Percentiles rank a stretch among this genome's conserved stretches.
Conservation (phyloP, 2,113 vertebrate species). For the Salvelinus sp. region DNA sequence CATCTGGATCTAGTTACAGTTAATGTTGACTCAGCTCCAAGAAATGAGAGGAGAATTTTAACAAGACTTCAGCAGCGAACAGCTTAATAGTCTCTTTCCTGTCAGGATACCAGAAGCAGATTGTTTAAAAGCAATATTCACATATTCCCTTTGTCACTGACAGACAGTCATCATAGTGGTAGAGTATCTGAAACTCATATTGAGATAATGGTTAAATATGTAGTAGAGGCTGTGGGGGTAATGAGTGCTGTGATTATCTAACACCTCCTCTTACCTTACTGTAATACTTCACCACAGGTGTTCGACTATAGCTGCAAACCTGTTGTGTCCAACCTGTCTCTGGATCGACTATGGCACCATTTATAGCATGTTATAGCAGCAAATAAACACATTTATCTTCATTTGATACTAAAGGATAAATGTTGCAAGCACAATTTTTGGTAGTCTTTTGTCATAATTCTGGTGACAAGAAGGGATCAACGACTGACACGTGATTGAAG, state of each 20-base stretch:
- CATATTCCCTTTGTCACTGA: not conserved
- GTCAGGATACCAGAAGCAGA: constrained; percentile 2
- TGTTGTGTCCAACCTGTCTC: too few relatives aligned
- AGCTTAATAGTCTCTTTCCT: not conserved
- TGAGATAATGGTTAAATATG: not conserved
- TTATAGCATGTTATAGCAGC: too few relatives aligned
- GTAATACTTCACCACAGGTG: not conserved
- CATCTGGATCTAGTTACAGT: constrained; percentile 3
- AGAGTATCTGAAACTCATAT: not conserved
- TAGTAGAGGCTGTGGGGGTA: too few relatives aligned
- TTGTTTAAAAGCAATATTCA: not conserved
- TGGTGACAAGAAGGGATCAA: too few relatives aligned
- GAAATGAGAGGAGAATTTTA: constrained; percentile 5
- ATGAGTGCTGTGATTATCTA: not conserved
- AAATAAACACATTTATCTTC: too few relatives aligned
- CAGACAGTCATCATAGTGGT: not conserved
- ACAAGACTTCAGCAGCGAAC: not conserved
- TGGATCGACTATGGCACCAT: too few relatives aligned
- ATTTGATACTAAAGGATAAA: too few relatives aligned
- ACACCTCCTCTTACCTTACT: not conserved
- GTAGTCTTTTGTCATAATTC: too few relatives aligned
- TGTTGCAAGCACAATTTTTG: too few relatives aligned
- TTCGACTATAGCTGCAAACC: too few relatives aligned
- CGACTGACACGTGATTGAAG: too few relatives aligned
- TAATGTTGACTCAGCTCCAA: not conserved